phyloP scores from a whole-genome alignment of 2,888 invertebrate genomes.

The Plusia festucae region DNA sequence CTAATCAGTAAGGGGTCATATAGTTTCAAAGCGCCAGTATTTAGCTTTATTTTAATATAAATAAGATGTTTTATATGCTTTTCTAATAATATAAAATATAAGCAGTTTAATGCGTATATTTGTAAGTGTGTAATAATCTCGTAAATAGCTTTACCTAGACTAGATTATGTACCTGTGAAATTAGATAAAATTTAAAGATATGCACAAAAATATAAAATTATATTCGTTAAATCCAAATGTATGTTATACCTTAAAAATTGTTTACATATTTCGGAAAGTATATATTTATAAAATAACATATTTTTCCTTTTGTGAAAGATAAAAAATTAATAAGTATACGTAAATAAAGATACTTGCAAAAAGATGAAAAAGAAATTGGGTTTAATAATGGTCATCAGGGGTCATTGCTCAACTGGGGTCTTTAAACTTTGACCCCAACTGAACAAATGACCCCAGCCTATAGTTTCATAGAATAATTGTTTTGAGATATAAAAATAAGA shows the following conservation, averaged over 20 bases:
- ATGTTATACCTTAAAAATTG: slow-evolving; percentile 41
- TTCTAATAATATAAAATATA: slow-evolving; percentile 40
- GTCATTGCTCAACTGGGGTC: neutral
- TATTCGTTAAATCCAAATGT: slow-evolving; percentile 24
- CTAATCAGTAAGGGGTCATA: slow-evolving; percentile 13
- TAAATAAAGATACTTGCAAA: neutral
- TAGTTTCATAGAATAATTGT: neutral
- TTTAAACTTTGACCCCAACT: no score
- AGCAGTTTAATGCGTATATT: slow-evolving; percentile 25
- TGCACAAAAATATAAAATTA: slow-evolving; percentile 49
- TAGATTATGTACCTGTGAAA: slow-evolving; percentile 44
- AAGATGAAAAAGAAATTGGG: neutral
- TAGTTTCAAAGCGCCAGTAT: slow-evolving; percentile 35
- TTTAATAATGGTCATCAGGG: neutral
- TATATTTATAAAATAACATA: neutral
- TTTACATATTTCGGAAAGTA: slow-evolving; percentile 13
- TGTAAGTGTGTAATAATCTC: slow-evolving; percentile 40
- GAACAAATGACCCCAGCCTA: neutral
- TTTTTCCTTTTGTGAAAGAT: slow-evolving; percentile 8
- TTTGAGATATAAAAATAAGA: neutral
- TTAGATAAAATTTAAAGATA: slow-evolving; percentile 17
- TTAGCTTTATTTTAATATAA: slow-evolving; percentile 34
- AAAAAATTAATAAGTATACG: neutral
- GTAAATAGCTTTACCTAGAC: slow-evolving; percentile 51
- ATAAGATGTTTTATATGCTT: slow-evolving; percentile 24